phyloP scores from a whole-genome alignment of 2,888 invertebrate species.

The Actias luna region DNA sequence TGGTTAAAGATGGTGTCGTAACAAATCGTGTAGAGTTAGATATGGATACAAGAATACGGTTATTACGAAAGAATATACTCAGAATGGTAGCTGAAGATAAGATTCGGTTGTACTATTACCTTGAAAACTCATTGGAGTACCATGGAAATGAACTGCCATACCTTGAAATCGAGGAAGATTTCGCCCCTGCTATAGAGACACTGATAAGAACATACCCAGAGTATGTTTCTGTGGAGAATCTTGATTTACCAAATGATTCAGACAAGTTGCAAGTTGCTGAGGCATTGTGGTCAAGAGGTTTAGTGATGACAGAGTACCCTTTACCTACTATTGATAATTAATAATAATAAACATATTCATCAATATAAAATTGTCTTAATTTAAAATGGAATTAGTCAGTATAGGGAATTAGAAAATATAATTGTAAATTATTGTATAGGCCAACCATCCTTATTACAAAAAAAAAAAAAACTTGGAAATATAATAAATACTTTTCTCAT shows the following conservation, averaged over 20 bases:
- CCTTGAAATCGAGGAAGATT: constrained; percentile 86
- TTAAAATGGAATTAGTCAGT: neutral
- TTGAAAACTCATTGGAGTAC: constrained; percentile 93
- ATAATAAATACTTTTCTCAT: too few relatives aligned
- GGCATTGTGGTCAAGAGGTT: constrained; percentile 91
- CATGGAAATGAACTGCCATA: constrained; percentile 87
- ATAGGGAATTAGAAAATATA: neutral
- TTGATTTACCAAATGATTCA: constrained; percentile 84
- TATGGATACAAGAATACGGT: constrained; percentile 83
- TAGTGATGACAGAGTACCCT: constrained; percentile 87
- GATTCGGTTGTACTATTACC: constrained; percentile 88
- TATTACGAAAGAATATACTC: constrained; percentile 80
- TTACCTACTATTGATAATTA: constrained; percentile 71
- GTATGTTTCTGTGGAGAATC: constrained; percentile 86
- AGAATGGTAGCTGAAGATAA: constrained; percentile 84
- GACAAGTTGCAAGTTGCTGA: constrained; percentile 85
- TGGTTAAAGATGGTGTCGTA: constrained; percentile 83
- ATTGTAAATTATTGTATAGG: too few relatives aligned
- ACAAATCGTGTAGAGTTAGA: constrained; percentile 85
- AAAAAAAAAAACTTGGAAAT: too few relatives aligned
- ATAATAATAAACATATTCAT: constrained; percentile 28
- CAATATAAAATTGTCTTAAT: neutral
- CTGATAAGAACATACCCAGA: constrained; percentile 89
- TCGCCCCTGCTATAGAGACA: constrained; percentile 86
- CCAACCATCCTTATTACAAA: too few relatives aligned